phyloP scores from a whole-genome alignment of 2,797 vertebrate genomes.

The Euthynnus affinis region DNA sequence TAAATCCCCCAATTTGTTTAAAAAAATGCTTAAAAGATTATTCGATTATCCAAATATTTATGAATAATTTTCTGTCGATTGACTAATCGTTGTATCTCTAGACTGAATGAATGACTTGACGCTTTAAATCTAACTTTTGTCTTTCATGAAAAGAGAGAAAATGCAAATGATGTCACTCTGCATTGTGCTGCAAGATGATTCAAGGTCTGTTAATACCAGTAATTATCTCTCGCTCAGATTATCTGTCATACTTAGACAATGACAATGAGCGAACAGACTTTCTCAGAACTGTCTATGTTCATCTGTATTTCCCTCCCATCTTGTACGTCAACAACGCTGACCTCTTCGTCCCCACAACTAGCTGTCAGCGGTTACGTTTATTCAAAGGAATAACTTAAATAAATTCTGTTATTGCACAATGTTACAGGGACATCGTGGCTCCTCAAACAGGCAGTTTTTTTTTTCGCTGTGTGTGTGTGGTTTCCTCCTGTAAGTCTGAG shows the following conservation, averaged over 20 bases:
- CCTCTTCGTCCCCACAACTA: background rate
- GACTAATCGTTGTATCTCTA: too few relatives aligned
- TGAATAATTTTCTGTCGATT: too few relatives aligned
- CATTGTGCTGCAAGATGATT: background rate
- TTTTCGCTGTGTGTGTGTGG: background rate
- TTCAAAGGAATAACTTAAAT: background rate
- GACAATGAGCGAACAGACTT: background rate
- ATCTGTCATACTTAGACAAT: background rate
- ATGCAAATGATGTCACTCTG: background rate
- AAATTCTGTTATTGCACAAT: background rate
- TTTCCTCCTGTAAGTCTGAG: slow-evolving; percentile 10
- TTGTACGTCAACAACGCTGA: background rate
- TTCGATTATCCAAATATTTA: too few relatives aligned
- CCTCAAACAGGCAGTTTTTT: slow-evolving; percentile 17
- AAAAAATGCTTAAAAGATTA: too few relatives aligned
- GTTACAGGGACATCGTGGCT: background rate
- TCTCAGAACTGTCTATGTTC: background rate
- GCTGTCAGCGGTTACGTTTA: background rate
- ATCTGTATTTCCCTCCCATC: background rate
- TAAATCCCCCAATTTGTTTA: too few relatives aligned
- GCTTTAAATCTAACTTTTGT: background rate
- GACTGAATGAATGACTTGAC: background rate
- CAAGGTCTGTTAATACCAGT: background rate
- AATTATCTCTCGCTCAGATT: background rate
- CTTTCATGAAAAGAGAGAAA: too few relatives aligned